phyloP scores from a whole-genome alignment of 2,888 invertebrate genomes.

The Shargacucullia verbasci region DNA sequence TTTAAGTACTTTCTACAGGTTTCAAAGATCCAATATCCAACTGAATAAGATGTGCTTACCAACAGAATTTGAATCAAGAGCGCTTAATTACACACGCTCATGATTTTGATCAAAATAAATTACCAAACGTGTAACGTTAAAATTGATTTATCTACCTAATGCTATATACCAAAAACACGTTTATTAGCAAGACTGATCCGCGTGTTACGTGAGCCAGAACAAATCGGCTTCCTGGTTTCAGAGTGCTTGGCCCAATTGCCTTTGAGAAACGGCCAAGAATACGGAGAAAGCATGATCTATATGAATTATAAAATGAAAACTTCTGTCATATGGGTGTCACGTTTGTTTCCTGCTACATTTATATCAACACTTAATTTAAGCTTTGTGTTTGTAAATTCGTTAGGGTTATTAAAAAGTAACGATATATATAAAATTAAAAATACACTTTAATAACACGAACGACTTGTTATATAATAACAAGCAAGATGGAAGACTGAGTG shows the following conservation, averaged over 20 bases:
- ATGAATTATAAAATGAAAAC: conserved; percentile 70
- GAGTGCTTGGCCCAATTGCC: conserved; percentile 76
- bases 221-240: conserved; percentile 73
- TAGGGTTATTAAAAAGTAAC: conserved; percentile 2
- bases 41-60: conserved; percentile 10
- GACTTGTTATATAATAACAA: conserved; percentile 23
- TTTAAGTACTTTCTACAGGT: conserved; percentile 1
- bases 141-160: conserved; percentile 61
- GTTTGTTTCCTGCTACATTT: conserved; percentile 70
- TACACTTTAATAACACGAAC: neutral
- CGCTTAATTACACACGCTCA: conserved; percentile 10
- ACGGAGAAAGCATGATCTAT: conserved; percentile 80
- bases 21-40: neutral
- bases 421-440: conserved; percentile 3
- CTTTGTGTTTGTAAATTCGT: conserved; percentile 27
- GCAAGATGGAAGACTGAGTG: conserved; percentile 19
- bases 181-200: conserved; percentile 61
- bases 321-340: conserved; percentile 68
- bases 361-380: conserved; percentile 59
- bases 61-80: neutral
- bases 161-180: conserved; percentile 53
- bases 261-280: conserved; percentile 83
- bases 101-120: conserved; percentile 33
- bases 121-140: conserved; percentile 20
- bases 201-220: conserved; percentile 63